phyloP scores from a whole-genome alignment of 2,888 invertebrate species.

The Parnassius glacialis region DNA sequence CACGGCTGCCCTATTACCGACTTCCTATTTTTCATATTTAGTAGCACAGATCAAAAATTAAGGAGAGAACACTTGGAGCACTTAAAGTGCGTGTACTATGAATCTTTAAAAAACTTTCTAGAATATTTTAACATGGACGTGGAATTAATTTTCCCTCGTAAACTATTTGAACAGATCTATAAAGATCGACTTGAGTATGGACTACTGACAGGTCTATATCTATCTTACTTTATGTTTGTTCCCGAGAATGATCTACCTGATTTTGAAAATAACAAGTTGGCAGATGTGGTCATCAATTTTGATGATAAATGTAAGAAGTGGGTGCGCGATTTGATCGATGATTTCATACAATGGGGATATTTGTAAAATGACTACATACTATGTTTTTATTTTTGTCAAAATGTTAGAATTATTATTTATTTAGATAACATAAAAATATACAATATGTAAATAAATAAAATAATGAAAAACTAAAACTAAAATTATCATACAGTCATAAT shows the following conservation, averaged over 20 bases:
- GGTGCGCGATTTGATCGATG: constrained; percentile 42
- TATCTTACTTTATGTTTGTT: constrained; percentile 45
- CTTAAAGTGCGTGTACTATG: constrained; percentile 47
- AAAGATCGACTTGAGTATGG: constrained; percentile 47
- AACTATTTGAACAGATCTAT: constrained; percentile 45
- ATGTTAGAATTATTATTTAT: too few relatives aligned
- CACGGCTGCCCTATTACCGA: constrained; percentile 49
- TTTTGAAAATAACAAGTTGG: constrained; percentile 29
- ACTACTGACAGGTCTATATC: constrained; percentile 36
- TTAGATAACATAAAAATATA: too few relatives aligned
- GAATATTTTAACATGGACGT: constrained; percentile 44
- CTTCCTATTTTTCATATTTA: constrained; percentile 47
- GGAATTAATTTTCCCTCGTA: constrained; percentile 39
- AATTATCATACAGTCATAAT: too few relatives aligned
- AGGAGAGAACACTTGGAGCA: constrained; percentile 41
- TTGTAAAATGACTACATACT: constrained; percentile 1
- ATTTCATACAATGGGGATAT: constrained; percentile 28
- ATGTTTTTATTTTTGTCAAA: too few relatives aligned
- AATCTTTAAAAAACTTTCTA: constrained; percentile 41
- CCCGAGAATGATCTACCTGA: constrained; percentile 41
- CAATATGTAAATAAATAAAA: too few relatives aligned
- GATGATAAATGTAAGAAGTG: constrained; percentile 37
- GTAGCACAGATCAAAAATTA: constrained; percentile 45
- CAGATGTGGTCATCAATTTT: constrained; percentile 33
- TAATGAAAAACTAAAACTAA: too few relatives aligned